These are phyloP conservation scores for Daboia siamensis DNA, from an alignment of 2,113 vertebrate genomes.

Conservation along the genomic window DNA sequence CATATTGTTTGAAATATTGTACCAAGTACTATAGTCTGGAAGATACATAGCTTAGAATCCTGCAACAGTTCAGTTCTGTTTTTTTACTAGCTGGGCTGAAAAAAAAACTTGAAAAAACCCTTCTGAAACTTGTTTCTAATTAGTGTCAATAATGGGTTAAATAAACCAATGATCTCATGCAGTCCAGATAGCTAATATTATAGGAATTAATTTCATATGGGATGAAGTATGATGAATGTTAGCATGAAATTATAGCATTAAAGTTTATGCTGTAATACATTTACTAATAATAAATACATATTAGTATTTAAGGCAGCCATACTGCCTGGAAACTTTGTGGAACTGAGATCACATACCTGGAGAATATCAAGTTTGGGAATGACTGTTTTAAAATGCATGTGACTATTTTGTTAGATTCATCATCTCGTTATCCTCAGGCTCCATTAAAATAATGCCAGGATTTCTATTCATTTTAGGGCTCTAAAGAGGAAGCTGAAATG, in stretches of 20 bases:
- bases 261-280: background rate
- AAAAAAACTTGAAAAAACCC: background rate
- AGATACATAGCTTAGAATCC: background rate
- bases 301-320: background rate
- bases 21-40: background rate
- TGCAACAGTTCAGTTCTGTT: background rate
- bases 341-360: background rate
- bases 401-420: background rate
- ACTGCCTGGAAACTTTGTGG: background rate
- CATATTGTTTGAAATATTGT: background rate
- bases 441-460: background rate
- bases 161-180: background rate
- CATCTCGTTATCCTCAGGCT: background rate
- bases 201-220: background rate
- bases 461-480: slow-evolving; percentile 59
- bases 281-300: too few species aligned
- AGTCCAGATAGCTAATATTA: background rate
- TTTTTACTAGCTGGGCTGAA: background rate
- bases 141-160: background rate
- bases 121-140: background rate
- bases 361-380: background rate
- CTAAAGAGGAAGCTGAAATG: slow-evolving; percentile 72
- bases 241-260: background rate
- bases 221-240: background rate
- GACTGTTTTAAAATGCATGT: background rate